These are phyloP conservation scores for Gymnothorax reevesii DNA, from an alignment of 2,797 vertebrate species.

Conservation along the genomic window DNA sequence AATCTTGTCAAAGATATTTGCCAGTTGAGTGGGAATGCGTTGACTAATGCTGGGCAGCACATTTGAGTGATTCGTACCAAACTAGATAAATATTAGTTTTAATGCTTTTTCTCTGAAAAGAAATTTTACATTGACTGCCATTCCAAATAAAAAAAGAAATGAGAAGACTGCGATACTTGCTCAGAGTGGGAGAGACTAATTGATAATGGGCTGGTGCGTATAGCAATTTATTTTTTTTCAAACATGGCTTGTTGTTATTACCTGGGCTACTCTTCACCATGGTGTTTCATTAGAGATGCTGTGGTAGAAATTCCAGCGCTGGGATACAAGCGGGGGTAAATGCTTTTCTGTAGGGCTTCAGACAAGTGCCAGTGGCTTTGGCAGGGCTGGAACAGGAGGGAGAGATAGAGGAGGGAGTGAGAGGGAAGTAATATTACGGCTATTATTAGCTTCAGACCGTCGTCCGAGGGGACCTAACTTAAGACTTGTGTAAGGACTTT, in stretches of 20 bases:
- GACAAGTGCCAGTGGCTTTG: slow-evolving; percentile 6
- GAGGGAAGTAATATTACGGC: slow-evolving; percentile 33
- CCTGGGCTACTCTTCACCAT: slow-evolving; percentile 33
- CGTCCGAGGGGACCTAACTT: not conserved
- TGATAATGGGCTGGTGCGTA: too few species aligned
- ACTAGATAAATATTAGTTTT: not conserved
- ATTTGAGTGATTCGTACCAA: not conserved
- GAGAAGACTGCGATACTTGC: not conserved
- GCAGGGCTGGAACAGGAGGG: slow-evolving; percentile 36
- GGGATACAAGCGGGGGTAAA: slow-evolving; percentile 35
- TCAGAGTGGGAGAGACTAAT: not conserved
- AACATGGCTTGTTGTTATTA: slow-evolving; percentile 33
- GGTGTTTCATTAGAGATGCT: slow-evolving; percentile 55
- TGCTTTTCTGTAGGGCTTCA: slow-evolving; percentile 4
- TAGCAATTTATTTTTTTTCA: not conserved
- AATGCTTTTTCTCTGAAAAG: not conserved
- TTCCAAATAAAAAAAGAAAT: not conserved
- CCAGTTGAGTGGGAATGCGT: not conserved
- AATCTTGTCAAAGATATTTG: not conserved
- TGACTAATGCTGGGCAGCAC: not conserved
- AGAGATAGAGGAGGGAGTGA: not conserved
- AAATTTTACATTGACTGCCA: not conserved
- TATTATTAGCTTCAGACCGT: slow-evolving; percentile 30
- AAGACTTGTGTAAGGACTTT: not conserved
- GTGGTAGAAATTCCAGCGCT: slow-evolving; percentile 50